phyloP scores from a whole-genome alignment of 2,113 vertebrate genomes.

The Hippocampus zosterae region DNA sequence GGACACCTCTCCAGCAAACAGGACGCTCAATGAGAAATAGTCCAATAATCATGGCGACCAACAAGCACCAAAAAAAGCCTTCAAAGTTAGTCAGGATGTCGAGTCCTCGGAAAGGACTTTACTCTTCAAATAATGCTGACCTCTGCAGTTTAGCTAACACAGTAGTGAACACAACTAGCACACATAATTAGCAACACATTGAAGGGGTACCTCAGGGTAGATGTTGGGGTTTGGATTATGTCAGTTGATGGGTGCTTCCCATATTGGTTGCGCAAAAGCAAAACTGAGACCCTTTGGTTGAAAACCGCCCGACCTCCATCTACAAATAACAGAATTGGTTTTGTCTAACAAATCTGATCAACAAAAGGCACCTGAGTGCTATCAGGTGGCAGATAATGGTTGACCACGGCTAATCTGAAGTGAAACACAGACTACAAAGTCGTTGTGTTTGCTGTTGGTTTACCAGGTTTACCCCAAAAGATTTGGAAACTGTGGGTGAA shows the following conservation, averaged over 20 bases:
- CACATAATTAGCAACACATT: neutral
- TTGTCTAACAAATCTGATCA: neutral
- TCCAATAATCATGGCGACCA: neutral
- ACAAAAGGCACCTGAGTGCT: neutral
- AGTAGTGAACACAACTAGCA: neutral
- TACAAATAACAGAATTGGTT: neutral
- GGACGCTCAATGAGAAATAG: conserved; percentile 23
- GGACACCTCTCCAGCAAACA: conserved; percentile 34
- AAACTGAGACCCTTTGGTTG: neutral
- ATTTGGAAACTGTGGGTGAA: too few species aligned
- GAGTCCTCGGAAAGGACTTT: neutral
- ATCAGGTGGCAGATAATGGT: neutral
- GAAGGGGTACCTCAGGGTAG: neutral
- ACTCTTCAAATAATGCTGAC: neutral
- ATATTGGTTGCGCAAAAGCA: neutral
- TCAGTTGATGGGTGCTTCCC: neutral
- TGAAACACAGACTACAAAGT: neutral
- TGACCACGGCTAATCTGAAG: neutral
- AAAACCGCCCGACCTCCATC: neutral
- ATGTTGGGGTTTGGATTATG: neutral
- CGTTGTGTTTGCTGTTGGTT: too few species aligned
- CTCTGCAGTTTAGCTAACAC: neutral
- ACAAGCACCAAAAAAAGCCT: neutral
- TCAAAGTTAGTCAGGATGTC: conserved; percentile 8
- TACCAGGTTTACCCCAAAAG: too few species aligned